These are phyloP conservation scores for Nymphalis polychloros DNA, from an alignment of 2,888 invertebrate genomes.

Conservation along the genomic window DNA sequence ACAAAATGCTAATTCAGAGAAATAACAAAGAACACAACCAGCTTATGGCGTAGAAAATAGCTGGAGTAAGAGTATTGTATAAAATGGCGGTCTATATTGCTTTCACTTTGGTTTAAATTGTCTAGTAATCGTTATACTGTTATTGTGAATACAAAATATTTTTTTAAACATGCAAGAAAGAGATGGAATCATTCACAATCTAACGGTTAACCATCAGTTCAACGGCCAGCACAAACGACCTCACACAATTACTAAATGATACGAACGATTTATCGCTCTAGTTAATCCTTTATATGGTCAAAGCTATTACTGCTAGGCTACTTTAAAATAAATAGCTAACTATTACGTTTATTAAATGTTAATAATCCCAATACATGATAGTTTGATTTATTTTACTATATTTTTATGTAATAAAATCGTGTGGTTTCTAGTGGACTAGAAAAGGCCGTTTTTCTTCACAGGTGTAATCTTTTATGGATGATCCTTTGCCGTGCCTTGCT, in stretches of 20 bases:
- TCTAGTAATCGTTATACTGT: conserved; percentile 1
- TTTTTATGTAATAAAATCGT: not conserved
- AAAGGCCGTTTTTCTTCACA: no score
- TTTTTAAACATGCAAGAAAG: conserved; percentile 16
- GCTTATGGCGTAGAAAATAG: not conserved
- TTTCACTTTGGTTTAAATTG: conserved; percentile 9
- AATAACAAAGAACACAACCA: not conserved
- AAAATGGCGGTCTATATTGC: conserved; percentile 1
- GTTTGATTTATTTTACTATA: not conserved
- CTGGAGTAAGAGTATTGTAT: conserved; percentile 1
- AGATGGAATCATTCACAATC: conserved; percentile 12
- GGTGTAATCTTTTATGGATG: no score
- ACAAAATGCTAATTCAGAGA: not conserved
- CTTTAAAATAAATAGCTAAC: conserved; percentile 17
- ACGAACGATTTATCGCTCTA: conserved; percentile 45
- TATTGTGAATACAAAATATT: conserved; percentile 2
- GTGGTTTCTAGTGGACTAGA: no score
- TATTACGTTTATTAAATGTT: conserved; percentile 7
- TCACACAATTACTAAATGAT: conserved; percentile 40
- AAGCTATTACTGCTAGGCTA: conserved; percentile 22
- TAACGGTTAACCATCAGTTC: conserved; percentile 35
- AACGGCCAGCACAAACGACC: conserved; percentile 38
- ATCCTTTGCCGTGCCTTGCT: no score
- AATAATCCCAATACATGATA: not conserved
- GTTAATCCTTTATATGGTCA: conserved; percentile 39